Conservation (phyloP, 2,113 vertebrate species). For the Sisor rabdophorus region DNA sequence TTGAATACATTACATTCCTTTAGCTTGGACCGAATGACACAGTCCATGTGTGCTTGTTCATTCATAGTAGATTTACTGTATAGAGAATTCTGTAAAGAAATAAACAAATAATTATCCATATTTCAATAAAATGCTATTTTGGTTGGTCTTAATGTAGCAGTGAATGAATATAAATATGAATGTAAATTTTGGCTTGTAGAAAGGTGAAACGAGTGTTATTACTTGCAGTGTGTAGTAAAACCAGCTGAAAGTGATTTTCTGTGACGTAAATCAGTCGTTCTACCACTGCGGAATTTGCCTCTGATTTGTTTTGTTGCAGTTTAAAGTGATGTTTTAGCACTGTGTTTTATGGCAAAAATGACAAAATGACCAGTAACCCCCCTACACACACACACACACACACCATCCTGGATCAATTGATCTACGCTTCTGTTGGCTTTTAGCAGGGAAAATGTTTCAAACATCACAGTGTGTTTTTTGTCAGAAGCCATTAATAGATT, state of each 20-base stretch:
- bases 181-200: slow-evolving; percentile 10
- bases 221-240: slow-evolving; percentile 19
- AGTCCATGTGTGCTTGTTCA: slow-evolving; percentile 41
- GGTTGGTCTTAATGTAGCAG: slow-evolving; percentile 39
- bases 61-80: slow-evolving; percentile 33
- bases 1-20: slow-evolving; percentile 46
- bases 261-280: slow-evolving; percentile 47
- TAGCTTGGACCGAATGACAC: slow-evolving; percentile 28
- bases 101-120: slow-evolving; percentile 28
- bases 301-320: slow-evolving; percentile 44
- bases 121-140: slow-evolving; percentile 29
- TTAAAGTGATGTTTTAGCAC: slow-evolving; percentile 39
- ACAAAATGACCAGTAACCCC: slow-evolving; percentile 40
- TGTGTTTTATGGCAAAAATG: slow-evolving; percentile 42
- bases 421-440: slow-evolving; percentile 39
- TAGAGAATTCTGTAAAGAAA: slow-evolving; percentile 36
- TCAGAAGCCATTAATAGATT: slow-evolving; percentile 46
- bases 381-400: no score
- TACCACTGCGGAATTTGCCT: slow-evolving; percentile 29
- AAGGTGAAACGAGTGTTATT: slow-evolving; percentile 9
- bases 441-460: slow-evolving; percentile 35
- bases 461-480: slow-evolving; percentile 41
- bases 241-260: neutral
- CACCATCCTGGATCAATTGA: slow-evolving; percentile 23
- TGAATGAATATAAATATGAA: slow-evolving; percentile 14